A percentile compares a stretch with the other conserved stretches of the same genome.
These are phyloP conservation scores for Ceyx cyanopectus DNA, from an alignment of 2,113 vertebrate species.

Conservation along the genomic window DNA sequence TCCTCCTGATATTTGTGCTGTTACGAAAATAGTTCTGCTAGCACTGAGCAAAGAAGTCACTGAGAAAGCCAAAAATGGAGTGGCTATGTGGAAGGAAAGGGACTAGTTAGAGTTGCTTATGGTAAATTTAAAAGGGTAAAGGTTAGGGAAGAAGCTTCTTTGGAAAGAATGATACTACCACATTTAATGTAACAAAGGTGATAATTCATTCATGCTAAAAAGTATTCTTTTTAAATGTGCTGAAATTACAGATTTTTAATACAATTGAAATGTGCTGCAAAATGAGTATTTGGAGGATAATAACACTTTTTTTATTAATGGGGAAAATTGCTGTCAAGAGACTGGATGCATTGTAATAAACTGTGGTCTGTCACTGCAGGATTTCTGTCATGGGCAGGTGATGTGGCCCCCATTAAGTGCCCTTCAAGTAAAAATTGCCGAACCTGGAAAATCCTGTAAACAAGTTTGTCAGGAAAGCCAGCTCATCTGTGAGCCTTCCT, in stretches of 20 bases:
- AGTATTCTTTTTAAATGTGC: not conserved
- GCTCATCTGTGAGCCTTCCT: constrained; percentile 97
- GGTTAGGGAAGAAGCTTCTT: not conserved
- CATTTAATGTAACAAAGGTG: not conserved
- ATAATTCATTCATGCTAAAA: not conserved
- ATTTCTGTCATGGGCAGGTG: constrained; percentile 98
- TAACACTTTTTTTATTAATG: not conserved
- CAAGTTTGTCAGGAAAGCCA: constrained; percentile 97
- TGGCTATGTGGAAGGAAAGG: not conserved
- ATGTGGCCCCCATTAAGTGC: constrained; percentile 97
- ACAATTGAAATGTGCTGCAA: not conserved
- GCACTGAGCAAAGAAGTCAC: not conserved
- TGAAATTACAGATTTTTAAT: not conserved
- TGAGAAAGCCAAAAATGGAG: not conserved
- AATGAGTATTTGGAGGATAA: not conserved
- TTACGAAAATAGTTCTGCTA: not conserved
- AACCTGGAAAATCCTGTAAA: constrained; percentile 91
- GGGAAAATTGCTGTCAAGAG: not conserved
- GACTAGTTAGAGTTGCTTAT: not conserved
- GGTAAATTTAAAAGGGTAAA: not conserved
- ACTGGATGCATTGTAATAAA: not conserved
- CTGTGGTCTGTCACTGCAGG: constrained; percentile 76
- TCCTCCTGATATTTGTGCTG: not conserved
- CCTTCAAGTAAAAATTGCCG: constrained; percentile 92
- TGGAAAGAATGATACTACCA: not conserved